Evolutionary conservation across 2,888 invertebrate genomes (phyloP).

Genomic region (Cryptocephalus primarius): DNA sequence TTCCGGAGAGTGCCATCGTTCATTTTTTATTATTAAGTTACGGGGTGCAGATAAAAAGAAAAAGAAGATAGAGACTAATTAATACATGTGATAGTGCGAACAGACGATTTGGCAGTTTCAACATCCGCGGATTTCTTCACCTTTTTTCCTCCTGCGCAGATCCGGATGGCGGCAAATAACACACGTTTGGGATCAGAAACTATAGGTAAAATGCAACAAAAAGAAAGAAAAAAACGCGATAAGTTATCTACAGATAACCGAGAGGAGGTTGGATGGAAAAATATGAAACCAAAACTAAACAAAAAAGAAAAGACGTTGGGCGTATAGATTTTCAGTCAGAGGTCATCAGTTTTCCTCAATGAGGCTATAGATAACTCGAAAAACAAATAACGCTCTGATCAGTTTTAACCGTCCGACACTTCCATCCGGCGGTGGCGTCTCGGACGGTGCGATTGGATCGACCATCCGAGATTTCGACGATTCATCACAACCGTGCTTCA

Average conservation of each 20-base stretch:
- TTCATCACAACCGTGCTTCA: no score
- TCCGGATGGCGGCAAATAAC: conserved; percentile 39
- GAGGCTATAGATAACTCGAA: no score
- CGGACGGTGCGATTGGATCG: no score
- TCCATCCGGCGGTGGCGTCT: no score
- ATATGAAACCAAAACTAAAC: no score
- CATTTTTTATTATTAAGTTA: not conserved
- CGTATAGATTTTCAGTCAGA: no score
- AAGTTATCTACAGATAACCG: conserved; percentile 17
- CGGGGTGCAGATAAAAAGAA: conserved; percentile 17
- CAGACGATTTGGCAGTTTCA: conserved; percentile 25
- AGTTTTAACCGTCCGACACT: no score
- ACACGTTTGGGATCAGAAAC: conserved; percentile 38
- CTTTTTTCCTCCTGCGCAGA: conserved; percentile 50
- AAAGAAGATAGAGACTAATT: conserved; percentile 23
- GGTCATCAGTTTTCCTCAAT: no score
- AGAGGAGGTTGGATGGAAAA: not conserved
- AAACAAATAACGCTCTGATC: no score
- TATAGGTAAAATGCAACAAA: conserved; percentile 25
- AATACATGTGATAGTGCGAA: conserved; percentile 38
- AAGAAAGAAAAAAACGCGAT: conserved; percentile 24
- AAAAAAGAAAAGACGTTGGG: no score
- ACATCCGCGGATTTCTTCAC: conserved; percentile 46
- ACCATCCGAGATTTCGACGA: no score
- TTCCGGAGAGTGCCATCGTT: conserved; percentile 1